phyloP scores from a whole-genome alignment of 2,888 invertebrate genomes.

The Patella ulyssiponensis region DNA sequence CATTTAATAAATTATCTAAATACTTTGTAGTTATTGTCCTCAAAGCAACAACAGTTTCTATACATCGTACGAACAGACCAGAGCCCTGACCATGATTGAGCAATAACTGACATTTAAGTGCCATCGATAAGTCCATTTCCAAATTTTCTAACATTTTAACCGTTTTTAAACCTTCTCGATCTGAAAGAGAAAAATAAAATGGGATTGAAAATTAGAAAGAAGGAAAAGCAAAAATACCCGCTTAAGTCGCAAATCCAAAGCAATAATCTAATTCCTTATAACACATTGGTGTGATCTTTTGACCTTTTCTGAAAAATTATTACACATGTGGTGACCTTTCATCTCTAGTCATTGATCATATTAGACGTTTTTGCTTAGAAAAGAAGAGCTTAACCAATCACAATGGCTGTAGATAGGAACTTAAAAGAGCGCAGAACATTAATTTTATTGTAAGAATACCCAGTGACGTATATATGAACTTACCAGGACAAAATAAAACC shows the following conservation, averaged over 20 bases:
- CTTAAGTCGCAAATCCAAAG: no score
- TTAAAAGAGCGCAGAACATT: no score
- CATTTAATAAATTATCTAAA: slow-evolving; percentile 56
- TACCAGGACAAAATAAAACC: slow-evolving; percentile 61
- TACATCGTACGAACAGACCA: slow-evolving; percentile 48
- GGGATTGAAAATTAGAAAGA: neutral
- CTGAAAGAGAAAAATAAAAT: slow-evolving; percentile 36
- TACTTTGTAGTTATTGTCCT: slow-evolving; percentile 53
- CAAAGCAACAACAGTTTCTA: slow-evolving; percentile 56
- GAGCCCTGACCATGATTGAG: slow-evolving; percentile 61
- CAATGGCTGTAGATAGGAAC: no score
- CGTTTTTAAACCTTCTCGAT: slow-evolving; percentile 49
- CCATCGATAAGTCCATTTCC: slow-evolving; percentile 61
- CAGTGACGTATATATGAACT: slow-evolving; percentile 8
- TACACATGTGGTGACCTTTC: no score
- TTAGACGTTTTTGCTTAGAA: no score
- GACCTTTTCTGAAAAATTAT: no score
- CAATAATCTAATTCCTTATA: no score
- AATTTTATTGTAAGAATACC: neutral
- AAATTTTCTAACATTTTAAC: slow-evolving; percentile 52
- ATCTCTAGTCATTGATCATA: no score
- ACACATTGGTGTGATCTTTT: no score
- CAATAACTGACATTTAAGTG: slow-evolving; percentile 63
- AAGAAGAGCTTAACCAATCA: no score
- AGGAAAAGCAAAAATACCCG: no score